These are phyloP conservation scores for Alauda arvensis DNA, from an alignment of 2,797 vertebrate species.

Conservation along the genomic window DNA sequence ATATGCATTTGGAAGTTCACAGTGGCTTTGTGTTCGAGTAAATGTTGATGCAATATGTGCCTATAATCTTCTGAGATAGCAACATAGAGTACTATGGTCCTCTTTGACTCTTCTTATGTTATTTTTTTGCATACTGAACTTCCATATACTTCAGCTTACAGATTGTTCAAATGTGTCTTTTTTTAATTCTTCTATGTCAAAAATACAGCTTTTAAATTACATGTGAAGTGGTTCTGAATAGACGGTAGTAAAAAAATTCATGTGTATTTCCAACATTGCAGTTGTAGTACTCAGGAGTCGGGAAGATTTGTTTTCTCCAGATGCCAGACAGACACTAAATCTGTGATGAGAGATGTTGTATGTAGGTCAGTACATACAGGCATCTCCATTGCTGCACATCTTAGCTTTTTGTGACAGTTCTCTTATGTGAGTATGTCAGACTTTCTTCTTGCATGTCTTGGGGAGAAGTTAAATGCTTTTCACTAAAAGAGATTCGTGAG, in stretches of 20 bases:
- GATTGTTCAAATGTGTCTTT: not conserved
- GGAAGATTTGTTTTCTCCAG: not conserved
- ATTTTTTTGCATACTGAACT: not conserved
- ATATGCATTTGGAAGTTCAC: not conserved
- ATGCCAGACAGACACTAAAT: not conserved
- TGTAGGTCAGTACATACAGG: not conserved
- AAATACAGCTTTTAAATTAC: not conserved
- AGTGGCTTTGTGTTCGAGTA: not conserved
- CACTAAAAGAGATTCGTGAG: accelerated
- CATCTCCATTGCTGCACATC: not conserved
- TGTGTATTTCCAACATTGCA: not conserved
- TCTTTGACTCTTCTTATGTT: not conserved
- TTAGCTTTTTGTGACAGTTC: not conserved
- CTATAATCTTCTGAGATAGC: not conserved
- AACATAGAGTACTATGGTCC: not conserved
- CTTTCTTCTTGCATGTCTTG: not conserved
- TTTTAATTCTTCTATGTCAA: not conserved
- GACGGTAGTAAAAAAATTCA: not conserved
- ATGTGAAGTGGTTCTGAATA: not conserved
- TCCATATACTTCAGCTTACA: not conserved
- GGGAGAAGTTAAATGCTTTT: not conserved
- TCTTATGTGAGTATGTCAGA: not conserved
- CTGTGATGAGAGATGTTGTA: not conserved
- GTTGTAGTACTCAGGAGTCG: not conserved
- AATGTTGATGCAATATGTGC: not conserved